A percentile compares a stretch with the other conserved stretches of the same genome.
Conservation (phyloP, 2,797 vertebrate species). For the Erethizon dorsatum region DNA sequence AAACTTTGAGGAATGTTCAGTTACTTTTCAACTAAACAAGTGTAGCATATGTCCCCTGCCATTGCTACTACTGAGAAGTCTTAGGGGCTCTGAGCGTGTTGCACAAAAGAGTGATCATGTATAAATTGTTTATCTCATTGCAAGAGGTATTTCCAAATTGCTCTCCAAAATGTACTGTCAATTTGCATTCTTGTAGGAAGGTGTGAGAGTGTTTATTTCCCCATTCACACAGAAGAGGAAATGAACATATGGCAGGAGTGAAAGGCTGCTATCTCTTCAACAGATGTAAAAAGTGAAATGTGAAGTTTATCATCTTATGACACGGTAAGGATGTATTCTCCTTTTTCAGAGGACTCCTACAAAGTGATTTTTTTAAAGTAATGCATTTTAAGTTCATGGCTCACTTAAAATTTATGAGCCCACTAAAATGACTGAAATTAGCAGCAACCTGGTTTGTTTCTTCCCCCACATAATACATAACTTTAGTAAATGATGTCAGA, state of each 20-base stretch:
- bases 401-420: slow-evolving; percentile 8
- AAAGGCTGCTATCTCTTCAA: not conserved
- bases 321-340: not conserved
- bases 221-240: not conserved
- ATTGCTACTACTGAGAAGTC: not conserved
- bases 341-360: not conserved
- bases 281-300: not conserved
- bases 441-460: not conserved
- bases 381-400: not conserved
- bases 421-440: not conserved
- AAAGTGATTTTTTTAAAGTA: not conserved
- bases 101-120: not conserved
- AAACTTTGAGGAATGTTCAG: not conserved
- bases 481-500: not conserved
- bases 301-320: not conserved
- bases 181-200: not conserved
- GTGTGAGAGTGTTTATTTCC: not conserved
- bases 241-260: not conserved
- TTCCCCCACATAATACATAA: not conserved
- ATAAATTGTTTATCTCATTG: not conserved
- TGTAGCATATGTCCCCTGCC: not conserved
- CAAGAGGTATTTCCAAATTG: not conserved
- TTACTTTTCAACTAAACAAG: not conserved
- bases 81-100: not conserved
- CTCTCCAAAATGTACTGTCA: slow-evolving; percentile 1